Conservation (phyloP, 2,888 invertebrate genomes). For the Lissonota sp. region DNA sequence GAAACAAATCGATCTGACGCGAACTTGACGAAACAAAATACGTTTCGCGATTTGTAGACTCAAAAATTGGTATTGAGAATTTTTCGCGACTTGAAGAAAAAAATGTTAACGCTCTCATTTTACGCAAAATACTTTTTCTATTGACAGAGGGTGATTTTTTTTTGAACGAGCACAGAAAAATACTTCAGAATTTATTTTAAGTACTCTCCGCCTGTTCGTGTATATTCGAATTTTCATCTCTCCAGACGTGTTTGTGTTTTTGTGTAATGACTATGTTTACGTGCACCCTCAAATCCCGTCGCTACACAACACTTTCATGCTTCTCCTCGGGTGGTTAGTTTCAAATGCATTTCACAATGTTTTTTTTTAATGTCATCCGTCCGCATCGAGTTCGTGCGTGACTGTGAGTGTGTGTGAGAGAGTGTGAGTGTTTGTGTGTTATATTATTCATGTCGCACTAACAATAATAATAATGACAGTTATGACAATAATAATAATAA, state of each 20-base stretch:
- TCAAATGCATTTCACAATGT: conserved; percentile 32
- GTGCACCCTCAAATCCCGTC: conserved; percentile 54
- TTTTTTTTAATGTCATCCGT: conserved; percentile 12
- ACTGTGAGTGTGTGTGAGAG: not conserved
- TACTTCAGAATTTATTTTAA: not conserved
- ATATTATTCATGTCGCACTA: conserved; percentile 62
- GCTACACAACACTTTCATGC: conserved; percentile 45
- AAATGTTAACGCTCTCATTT: too few species aligned
- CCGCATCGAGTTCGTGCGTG: conserved; percentile 3
- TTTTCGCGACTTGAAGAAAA: too few species aligned
- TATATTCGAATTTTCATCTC: not conserved
- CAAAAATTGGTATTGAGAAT: too few species aligned
- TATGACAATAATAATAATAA: conserved; percentile 59
- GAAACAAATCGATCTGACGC: not conserved
- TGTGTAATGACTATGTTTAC: conserved; percentile 9
- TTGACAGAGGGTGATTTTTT: too few species aligned
- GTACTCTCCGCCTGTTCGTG: not conserved
- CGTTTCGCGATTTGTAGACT: too few species aligned
- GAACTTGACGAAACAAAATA: too few species aligned
- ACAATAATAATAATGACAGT: conserved; percentile 63
- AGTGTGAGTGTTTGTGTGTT: conserved; percentile 30
- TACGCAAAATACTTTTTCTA: too few species aligned
- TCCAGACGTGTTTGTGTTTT: conserved; percentile 8
- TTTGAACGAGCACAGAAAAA: too few species aligned
- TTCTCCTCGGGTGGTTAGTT: conserved; percentile 52